phyloP scores from a whole-genome alignment of 2,888 invertebrate species.

The Furcula furcula region DNA sequence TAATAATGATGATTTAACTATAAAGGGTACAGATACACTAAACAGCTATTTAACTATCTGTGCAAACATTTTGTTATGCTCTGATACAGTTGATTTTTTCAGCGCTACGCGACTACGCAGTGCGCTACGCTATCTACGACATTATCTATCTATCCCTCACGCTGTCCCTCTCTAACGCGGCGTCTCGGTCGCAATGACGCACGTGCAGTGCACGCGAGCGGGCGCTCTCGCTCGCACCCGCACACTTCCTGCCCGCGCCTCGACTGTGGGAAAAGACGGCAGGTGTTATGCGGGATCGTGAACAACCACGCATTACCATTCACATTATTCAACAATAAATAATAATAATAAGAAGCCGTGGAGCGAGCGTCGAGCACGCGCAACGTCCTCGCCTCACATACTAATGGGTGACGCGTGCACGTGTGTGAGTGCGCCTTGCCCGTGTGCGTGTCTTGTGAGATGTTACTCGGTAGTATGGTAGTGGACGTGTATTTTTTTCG shows the following conservation, averaged over 20 bases:
- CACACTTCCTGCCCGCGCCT: conserved; percentile 73
- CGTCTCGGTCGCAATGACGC: conserved; percentile 45
- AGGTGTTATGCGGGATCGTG: conserved; percentile 83
- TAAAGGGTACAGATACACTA: not conserved
- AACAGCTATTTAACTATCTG: not conserved
- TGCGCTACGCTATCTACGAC: conserved; percentile 36
- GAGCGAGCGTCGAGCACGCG: conserved; percentile 80
- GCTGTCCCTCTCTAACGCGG: conserved; percentile 42
- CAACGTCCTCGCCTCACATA: conserved; percentile 67
- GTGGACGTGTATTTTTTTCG: conserved; percentile 59
- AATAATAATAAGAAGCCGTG: conserved; percentile 81
- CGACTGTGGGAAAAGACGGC: conserved; percentile 83
- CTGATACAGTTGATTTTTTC: conserved; percentile 9
- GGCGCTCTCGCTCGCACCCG: conserved; percentile 61
- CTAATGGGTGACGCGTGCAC: conserved; percentile 54
- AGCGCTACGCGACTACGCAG: conserved; percentile 33
- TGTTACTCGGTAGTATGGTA: conserved; percentile 45
- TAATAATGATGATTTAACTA: too few species aligned
- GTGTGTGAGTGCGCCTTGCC: conserved; percentile 49
- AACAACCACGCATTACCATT: conserved; percentile 82
- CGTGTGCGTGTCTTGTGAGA: conserved; percentile 34
- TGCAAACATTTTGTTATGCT: conserved; percentile 7
- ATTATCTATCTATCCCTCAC: conserved; percentile 49
- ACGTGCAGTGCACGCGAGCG: conserved; percentile 64
- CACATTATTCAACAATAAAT: conserved; percentile 82